phyloP scores from a whole-genome alignment of 1,140 invertebrate genomes.

The Halyomorpha halys region DNA sequence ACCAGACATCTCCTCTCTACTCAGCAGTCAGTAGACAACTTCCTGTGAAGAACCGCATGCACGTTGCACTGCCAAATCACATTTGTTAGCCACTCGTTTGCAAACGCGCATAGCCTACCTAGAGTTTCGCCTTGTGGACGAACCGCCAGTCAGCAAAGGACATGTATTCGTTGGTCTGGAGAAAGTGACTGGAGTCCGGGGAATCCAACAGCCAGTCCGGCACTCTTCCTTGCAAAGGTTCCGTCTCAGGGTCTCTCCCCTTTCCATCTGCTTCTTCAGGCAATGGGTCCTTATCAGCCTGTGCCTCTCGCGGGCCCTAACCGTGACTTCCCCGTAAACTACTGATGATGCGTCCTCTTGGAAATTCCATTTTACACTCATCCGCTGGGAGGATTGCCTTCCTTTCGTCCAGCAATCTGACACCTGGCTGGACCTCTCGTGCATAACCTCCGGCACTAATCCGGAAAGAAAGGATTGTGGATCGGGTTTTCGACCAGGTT shows the following conservation, averaged over 20 bases:
- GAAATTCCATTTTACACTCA: not conserved
- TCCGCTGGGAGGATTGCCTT: not conserved
- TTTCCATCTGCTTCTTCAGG: not conserved
- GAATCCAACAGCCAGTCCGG: conserved; percentile 1
- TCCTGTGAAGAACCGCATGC: too few species aligned
- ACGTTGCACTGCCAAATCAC: too few species aligned
- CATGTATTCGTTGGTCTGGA: too few species aligned
- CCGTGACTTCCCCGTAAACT: not conserved
- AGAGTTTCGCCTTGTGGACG: too few species aligned
- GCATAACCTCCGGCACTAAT: not conserved
- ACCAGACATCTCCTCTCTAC: too few species aligned
- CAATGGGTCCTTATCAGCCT: not conserved
- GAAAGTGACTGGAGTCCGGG: not conserved
- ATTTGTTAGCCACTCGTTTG: too few species aligned
- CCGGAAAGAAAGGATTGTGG: not conserved
- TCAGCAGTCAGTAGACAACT: too few species aligned
- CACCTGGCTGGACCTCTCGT: not conserved
- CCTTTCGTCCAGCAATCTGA: conserved; percentile 5
- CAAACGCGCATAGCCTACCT: too few species aligned
- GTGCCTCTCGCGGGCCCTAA: not conserved
- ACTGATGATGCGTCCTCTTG: not conserved
- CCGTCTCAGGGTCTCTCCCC: not conserved
- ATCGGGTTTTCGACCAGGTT: not conserved
- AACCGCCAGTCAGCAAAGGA: too few species aligned
- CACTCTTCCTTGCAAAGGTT: conserved; percentile 25